Conservation (phyloP, 2,113 vertebrate genomes). For the Protomyctophum bolini region DNA sequence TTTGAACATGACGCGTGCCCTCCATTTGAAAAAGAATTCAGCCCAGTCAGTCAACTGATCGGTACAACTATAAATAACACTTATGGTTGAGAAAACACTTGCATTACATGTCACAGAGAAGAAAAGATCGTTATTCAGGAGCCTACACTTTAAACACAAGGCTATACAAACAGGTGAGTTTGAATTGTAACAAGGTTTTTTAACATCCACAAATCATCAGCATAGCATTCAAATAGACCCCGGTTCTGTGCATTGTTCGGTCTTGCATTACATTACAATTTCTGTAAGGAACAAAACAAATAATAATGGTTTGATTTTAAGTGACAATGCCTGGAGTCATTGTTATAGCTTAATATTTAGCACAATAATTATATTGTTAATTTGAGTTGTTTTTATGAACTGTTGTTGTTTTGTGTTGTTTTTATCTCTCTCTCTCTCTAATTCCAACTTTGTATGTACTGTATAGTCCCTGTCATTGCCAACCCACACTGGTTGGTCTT, state of each 20-base stretch:
- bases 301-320: conserved; percentile 11
- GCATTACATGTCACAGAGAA: conserved; percentile 54
- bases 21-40: conserved; percentile 52
- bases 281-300: conserved; percentile 37
- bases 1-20: conserved; percentile 38
- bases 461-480: too few species aligned
- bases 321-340: neutral
- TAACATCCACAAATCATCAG: neutral
- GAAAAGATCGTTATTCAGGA: conserved; percentile 37
- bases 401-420: neutral
- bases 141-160: conserved; percentile 23
- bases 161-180: conserved; percentile 48
- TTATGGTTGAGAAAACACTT: conserved; percentile 56
- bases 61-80: conserved; percentile 60
- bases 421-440: neutral
- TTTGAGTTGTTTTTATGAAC: neutral
- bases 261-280: conserved; percentile 29
- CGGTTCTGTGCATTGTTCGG: conserved; percentile 43
- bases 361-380: conserved; percentile 1
- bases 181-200: conserved; percentile 39
- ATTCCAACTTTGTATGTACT: neutral
- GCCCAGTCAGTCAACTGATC: conserved; percentile 23
- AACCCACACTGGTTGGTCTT: too few species aligned
- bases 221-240: conserved; percentile 1
- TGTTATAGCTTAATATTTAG: neutral